Evolutionary conservation across 92 coral and sea anemone species (phyloP).

Genomic region (Hydrozoanthus gracilis): DNA sequence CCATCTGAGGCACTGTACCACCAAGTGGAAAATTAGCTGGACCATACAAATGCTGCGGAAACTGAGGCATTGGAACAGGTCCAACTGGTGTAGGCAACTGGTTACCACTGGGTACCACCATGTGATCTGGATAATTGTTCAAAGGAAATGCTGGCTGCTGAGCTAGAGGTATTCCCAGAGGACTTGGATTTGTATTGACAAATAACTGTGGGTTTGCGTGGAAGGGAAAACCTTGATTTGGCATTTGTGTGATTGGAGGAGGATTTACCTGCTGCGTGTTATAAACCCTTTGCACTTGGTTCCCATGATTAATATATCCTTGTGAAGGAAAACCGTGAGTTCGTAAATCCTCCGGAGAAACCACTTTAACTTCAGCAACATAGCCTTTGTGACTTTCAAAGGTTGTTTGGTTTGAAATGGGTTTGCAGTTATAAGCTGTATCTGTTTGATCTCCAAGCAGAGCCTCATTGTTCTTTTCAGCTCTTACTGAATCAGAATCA

Average conservation of each 20-base stretch:
- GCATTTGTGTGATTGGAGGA: constrained; percentile 24
- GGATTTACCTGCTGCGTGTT: constrained; percentile 6
- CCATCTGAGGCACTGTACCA: constrained; percentile 38
- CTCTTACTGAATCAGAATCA: not conserved
- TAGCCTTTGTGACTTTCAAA: not conserved
- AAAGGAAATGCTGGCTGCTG: constrained; percentile 31
- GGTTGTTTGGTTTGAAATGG: not conserved
- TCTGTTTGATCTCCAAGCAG: constrained; percentile 16
- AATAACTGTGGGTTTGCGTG: constrained; percentile 29
- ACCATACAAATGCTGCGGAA: constrained; percentile 47
- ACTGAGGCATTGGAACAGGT: constrained; percentile 29
- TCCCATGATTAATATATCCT: not conserved
- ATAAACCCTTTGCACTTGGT: constrained; percentile 6
- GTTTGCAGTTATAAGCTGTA: constrained; percentile 3
- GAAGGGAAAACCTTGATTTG: constrained; percentile 21
- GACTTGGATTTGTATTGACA: constrained; percentile 39
- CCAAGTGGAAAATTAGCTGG: constrained; percentile 59
- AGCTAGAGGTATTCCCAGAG: constrained; percentile 28
- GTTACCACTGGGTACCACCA: constrained; percentile 28
- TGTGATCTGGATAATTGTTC: constrained; percentile 42
- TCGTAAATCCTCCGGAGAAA: constrained; percentile 5
- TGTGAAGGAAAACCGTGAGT: constrained; percentile 14
- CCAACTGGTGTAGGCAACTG: constrained; percentile 34
- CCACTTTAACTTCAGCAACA: not conserved
- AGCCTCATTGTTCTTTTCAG: not conserved